These are phyloP conservation scores for Enteromius radiatus DNA, from an alignment of 2,797 vertebrate species.

Conservation along the genomic window DNA sequence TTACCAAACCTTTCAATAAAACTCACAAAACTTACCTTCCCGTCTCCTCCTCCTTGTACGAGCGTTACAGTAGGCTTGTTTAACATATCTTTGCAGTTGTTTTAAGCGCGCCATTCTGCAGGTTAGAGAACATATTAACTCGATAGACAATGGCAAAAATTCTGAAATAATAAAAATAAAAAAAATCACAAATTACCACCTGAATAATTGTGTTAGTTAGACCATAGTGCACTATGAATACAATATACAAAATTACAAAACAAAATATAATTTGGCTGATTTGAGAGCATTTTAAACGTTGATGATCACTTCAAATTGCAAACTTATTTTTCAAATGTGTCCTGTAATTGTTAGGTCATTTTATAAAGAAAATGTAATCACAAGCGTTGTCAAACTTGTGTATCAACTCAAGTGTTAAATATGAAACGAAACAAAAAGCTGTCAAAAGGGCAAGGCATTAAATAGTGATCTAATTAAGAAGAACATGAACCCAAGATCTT, in stretches of 20 bases:
- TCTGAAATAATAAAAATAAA: too few species aligned
- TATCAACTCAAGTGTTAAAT: not conserved
- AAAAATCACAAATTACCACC: not conserved
- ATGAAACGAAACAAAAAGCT: not conserved
- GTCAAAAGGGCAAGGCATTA: not conserved
- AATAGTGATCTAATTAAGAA: not conserved
- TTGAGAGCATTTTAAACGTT: not conserved
- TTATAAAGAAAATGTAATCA: not conserved
- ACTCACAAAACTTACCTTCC: too few species aligned
- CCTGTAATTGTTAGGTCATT: not conserved
- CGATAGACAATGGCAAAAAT: not conserved
- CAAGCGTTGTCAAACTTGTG: not conserved
- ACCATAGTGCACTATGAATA: not conserved
- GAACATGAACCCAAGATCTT: not conserved
- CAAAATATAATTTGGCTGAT: not conserved
- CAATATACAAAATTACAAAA: not conserved
- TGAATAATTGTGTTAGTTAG: not conserved
- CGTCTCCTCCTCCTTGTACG: too few species aligned
- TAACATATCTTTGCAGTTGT: too few species aligned
- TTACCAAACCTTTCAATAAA: too few species aligned
- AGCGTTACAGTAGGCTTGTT: too few species aligned
- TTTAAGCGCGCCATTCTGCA: too few species aligned
- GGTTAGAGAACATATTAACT: too few species aligned
- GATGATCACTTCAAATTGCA: not conserved
- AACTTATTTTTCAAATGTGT: not conserved